phyloP scores from a whole-genome alignment of 2,888 invertebrate genomes.

The Pilophorus perplexus region DNA sequence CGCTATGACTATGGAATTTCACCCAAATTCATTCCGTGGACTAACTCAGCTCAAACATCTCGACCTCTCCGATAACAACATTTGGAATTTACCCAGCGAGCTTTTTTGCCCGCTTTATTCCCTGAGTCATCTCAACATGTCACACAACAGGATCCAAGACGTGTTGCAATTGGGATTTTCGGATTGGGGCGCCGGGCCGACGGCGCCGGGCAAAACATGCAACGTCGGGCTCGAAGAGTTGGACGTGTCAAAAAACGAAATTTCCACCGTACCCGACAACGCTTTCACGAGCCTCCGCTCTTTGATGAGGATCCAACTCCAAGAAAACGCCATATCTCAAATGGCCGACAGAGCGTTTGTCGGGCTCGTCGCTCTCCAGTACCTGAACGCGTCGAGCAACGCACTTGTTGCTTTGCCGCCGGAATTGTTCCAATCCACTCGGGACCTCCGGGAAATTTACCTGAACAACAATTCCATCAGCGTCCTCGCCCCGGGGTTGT shows the following conservation, averaged over 20 bases:
- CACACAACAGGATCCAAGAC: slow-evolving; percentile 76
- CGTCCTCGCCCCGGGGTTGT: slow-evolving; percentile 76
- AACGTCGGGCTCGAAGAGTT: slow-evolving; percentile 62
- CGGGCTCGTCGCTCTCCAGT: slow-evolving; percentile 73
- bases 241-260: slow-evolving; percentile 78
- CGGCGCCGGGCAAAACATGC: slow-evolving; percentile 67
- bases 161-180: slow-evolving; percentile 75
- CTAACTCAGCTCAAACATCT: slow-evolving; percentile 75
- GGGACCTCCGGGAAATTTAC: slow-evolving; percentile 78
- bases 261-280: slow-evolving; percentile 68
- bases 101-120: slow-evolving; percentile 76
- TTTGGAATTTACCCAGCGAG: slow-evolving; percentile 74
- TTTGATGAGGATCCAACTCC: slow-evolving; percentile 73
- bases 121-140: slow-evolving; percentile 78
- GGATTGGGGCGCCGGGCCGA: slow-evolving; percentile 67
- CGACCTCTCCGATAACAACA: slow-evolving; percentile 80
- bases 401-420: slow-evolving; percentile 76
- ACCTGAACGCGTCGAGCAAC: slow-evolving; percentile 84
- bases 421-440: slow-evolving; percentile 75
- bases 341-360: slow-evolving; percentile 76
- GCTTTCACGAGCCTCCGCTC: slow-evolving; percentile 73
- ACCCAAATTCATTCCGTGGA: slow-evolving; percentile 69
- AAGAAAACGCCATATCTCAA: slow-evolving; percentile 78
- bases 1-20: slow-evolving; percentile 67
- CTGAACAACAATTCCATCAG: slow-evolving; percentile 80